These are phyloP conservation scores for Epizoanthus stellaris DNA, from an alignment of 92 coral and sea anemone species.

Conservation along the genomic window DNA sequence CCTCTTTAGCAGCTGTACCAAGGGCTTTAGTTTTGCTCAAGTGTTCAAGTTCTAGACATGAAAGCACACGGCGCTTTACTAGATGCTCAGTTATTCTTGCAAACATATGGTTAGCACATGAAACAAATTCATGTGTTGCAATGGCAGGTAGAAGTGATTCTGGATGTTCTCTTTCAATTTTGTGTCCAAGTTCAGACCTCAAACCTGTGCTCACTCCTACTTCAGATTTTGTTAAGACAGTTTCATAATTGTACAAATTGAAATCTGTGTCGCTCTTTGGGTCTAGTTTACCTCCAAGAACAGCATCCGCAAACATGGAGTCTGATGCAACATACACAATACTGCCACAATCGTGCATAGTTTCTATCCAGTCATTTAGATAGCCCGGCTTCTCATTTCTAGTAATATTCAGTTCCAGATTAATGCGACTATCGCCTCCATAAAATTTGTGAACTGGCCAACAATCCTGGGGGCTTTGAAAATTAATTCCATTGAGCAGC, in stretches of 20 bases:
- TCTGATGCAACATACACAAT: constrained; percentile 29
- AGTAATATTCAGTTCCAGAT: constrained; percentile 38
- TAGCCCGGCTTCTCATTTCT: constrained; percentile 37
- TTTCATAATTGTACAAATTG: constrained; percentile 50
- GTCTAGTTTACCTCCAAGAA: constrained; percentile 36
- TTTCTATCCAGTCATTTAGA: constrained; percentile 45
- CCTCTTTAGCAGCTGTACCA: constrained; percentile 27
- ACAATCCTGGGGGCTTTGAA: constrained; percentile 45
- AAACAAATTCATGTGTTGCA: constrained; percentile 38
- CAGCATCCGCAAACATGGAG: constrained; percentile 58
- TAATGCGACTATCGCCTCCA: constrained; percentile 34
- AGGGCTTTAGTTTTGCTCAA: neutral
- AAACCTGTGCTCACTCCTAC: constrained; percentile 33
- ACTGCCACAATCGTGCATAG: constrained; percentile 12
- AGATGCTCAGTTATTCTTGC: constrained; percentile 49
- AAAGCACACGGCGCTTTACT: constrained; percentile 28
- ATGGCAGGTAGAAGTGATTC: constrained; percentile 55
- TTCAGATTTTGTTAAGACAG: constrained; percentile 46
- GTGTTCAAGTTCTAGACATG: constrained; percentile 35
- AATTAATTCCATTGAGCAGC: constrained; percentile 1
- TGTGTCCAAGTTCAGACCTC: constrained; percentile 29
- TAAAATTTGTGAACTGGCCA: constrained; percentile 46
- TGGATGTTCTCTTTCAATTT: constrained; percentile 37
- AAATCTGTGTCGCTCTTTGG: constrained; percentile 48
- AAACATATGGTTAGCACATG: constrained; percentile 53